Evolutionary conservation across 2,113 vertebrate genomes (phyloP), one percentile per base, ranked within the genome.

Genomic region (Cranoglanis bouderius): DNA sequence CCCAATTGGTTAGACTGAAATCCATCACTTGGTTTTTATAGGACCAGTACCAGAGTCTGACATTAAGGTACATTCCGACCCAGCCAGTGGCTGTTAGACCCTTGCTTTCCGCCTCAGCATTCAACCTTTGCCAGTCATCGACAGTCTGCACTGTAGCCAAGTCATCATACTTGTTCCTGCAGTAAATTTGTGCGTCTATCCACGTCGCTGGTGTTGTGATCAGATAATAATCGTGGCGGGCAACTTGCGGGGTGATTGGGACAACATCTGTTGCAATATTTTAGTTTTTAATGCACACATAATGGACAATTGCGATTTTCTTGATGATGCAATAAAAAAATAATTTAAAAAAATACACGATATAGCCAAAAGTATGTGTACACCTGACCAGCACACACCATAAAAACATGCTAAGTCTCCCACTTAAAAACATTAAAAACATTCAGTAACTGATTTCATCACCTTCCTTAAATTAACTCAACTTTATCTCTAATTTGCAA

Each of bases 21-120:
- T 12, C 16, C 14, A 81, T 0, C 1, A 1, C 6, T 13, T 16
- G 1, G 5, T 26, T 29, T 5, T 43, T 26, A 18, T 21, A 24
- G 19, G 85, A 85, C 88, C 88, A 90, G 35, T 29, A 77, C 88
- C 91, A 92, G 72, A 49, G 38, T 1, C n/a, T 29, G 21, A 46
- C 12, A 2, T 82, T 35, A 1, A 70, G 6, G 46, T 82, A 88
- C n/a, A 90, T 70, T 53, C 91, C 89, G 6, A 89, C 46, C 91
- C 89, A 91, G 8, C 29, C 40, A 35, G 0, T 0, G 46, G 29
- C 0, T 1, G 29, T 3, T 2, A 74, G 81, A 10, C 10, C 29
- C 16, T 82, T 75, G 1, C 7, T 38, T 18, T 6, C 9, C 14
- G 78, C 65, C 13, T 35, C 53, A 16, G 46, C 21, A 7, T 29